Base-by-base conservation (phyloP, 2,113 vertebrate genomes). In the Phyllostomus hastatus region DNA sequence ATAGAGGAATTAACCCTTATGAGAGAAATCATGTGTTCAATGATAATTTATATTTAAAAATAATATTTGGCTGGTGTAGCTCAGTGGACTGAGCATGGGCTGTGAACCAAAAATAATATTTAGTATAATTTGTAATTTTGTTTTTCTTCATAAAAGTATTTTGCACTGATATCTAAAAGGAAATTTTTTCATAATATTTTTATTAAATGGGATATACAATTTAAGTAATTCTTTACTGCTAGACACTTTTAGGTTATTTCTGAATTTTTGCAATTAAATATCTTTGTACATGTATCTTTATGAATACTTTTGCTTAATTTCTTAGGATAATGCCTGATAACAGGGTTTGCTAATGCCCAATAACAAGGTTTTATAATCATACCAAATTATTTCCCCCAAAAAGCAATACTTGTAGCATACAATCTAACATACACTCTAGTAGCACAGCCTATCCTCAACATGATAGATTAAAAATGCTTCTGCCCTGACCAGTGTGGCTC, bases 231-330 rank as follows among this genome's bases (percentile, higher is more conserved):
- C 67, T 76, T 97, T 72, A 94, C 24, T 90, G 7, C 15, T 75
- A 7, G 31, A 50, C 33, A 94, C 81, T 95, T 94, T 73, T 67
- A 66, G 28, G 26, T 57, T 87, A 90, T 57, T 92, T 92, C 50
- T 94, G 12, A 92, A 88, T 80, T 94, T 91, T 14, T 73, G 1
- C 3, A 85, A 80, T 83, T 87, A 92, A 94, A 7, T 94, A 75
- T 75, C 4, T 91, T 24, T 88, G 57, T 59, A 69, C 22, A 12
- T 16, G 7, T 76, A 85, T 64, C n/a, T 91, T 73, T 85, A 38
- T 92, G 52, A 96, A 86, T 57, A 92, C 7, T 76, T 96, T 69
- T 61, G 1, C 2, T 95, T 88, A 85, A 93, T 93, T 93, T 97
- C 59, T 92, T 88, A 91, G 57, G 15, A 92, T 76, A 96, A 84